These are phyloP conservation scores for Volucella inanis DNA, from an alignment of 2,888 invertebrate species.

Conservation along the genomic window DNA sequence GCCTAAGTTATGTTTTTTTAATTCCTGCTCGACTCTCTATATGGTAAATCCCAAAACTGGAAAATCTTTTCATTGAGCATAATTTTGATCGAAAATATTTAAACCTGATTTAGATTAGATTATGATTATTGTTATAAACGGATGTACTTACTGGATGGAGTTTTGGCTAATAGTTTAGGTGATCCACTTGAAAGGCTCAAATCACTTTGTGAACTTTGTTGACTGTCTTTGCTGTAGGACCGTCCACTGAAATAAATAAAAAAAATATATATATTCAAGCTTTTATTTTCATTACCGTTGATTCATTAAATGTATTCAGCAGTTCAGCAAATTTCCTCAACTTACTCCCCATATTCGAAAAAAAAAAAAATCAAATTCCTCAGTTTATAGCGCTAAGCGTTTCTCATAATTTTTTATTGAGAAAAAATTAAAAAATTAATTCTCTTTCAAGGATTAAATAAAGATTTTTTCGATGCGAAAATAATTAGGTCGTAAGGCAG, in stretches of 20 bases:
- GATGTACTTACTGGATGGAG: constrained; percentile 83
- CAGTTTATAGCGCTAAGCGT: not conserved
- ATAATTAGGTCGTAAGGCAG: not conserved
- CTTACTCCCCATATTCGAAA: too few species aligned
- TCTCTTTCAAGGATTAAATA: constrained; percentile 13
- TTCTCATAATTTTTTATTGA: not conserved
- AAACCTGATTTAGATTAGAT: too few species aligned
- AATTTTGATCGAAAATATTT: too few species aligned
- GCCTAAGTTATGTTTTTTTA: too few species aligned
- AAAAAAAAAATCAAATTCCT: too few species aligned
- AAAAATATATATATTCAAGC: not conserved
- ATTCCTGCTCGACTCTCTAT: not conserved
- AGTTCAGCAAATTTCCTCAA: too few species aligned
- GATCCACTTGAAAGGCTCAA: constrained; percentile 85
- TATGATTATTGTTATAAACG: not conserved
- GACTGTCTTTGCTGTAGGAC: constrained; percentile 85
- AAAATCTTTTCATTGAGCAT: too few species aligned
- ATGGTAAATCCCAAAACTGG: too few species aligned
- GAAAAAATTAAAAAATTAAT: not conserved
- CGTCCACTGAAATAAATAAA: constrained; percentile 79
- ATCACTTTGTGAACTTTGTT: constrained; percentile 89
- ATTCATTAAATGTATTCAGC: not conserved
- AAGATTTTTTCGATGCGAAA: constrained; percentile 1
- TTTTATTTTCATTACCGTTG: not conserved
- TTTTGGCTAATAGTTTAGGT: constrained; percentile 84